Evolutionary conservation across 2,797 vertebrate genomes (phyloP).

Genomic region (Scleropages formosus): DNA sequence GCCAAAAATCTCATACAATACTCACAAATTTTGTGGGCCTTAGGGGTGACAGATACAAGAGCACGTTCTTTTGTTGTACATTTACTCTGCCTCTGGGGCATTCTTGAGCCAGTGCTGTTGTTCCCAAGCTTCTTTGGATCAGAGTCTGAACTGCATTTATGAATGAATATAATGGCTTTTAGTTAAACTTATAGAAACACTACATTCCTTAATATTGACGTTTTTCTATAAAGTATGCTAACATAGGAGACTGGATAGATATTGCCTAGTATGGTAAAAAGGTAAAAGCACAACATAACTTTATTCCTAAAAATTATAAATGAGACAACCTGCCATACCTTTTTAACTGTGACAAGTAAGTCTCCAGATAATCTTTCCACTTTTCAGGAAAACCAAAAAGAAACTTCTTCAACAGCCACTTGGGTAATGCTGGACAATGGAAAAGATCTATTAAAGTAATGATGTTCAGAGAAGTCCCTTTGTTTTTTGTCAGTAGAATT

Average conservation of each 20-base stretch:
- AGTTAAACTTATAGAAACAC: not conserved
- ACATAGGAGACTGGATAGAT: too few relatives aligned
- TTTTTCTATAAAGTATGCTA: too few relatives aligned
- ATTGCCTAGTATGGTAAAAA: not conserved
- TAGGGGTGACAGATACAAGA: not conserved
- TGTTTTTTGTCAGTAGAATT: too few relatives aligned
- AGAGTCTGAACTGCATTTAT: conserved; percentile 6
- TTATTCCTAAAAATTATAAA: not conserved
- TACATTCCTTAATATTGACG: conserved; percentile 8
- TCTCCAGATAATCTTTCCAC: conserved; percentile 64
- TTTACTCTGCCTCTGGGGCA: conserved; percentile 1
- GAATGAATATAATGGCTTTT: not conserved
- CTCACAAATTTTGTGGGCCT: conserved; percentile 14
- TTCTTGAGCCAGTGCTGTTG: not conserved
- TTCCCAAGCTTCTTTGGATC: not conserved
- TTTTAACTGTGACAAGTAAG: conserved; percentile 48
- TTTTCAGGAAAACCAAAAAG: conserved; percentile 62
- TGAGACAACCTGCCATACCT: conserved; percentile 51
- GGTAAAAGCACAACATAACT: too few relatives aligned
- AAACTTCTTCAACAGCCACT: conserved; percentile 67
- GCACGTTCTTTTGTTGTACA: not conserved
- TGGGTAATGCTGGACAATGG: conserved; percentile 61
- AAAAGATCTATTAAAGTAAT: too few relatives aligned
- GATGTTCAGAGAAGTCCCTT: too few relatives aligned
- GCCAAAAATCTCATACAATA: conserved; percentile 3